Conservation (phyloP, 2,888 invertebrate genomes). For the Malthinus seriepunctatus region DNA sequence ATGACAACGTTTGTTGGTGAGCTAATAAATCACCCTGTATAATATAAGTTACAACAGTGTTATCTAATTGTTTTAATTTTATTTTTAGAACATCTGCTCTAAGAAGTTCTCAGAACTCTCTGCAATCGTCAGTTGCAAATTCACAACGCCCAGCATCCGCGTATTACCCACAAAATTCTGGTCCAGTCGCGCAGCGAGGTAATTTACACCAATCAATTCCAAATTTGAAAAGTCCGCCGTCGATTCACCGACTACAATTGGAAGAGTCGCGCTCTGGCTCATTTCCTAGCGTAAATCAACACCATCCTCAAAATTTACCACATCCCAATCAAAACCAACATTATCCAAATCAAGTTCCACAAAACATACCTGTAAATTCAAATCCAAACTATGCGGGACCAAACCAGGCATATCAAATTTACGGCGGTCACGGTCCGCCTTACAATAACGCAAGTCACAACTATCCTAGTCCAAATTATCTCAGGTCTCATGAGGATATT, state of each 20-base stretch:
- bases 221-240: conserved; percentile 53
- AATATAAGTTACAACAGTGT: too few species aligned
- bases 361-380: not conserved
- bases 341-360: conserved; percentile 15
- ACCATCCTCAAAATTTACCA: conserved; percentile 32
- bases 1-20: too few species aligned
- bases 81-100: conserved; percentile 57
- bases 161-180: conserved; percentile 51
- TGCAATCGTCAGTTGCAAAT: conserved; percentile 59
- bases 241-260: conserved; percentile 39
- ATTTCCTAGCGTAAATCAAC: conserved; percentile 44
- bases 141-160: conserved; percentile 63
- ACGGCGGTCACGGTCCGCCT: conserved; percentile 26
- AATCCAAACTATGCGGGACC: conserved; percentile 19
- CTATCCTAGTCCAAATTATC: conserved; percentile 31
- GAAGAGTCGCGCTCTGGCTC: conserved; percentile 44
- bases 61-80: not conserved
- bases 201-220: conserved; percentile 55
- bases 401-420: conserved; percentile 20
- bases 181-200: conserved; percentile 32
- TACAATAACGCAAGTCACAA: conserved; percentile 26
- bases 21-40: too few species aligned
- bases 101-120: conserved; percentile 65
- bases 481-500: conserved; percentile 28
- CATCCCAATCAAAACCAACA: conserved; percentile 13